A percentile compares a stretch with the other conserved stretches of the same genome.
phyloP scores from a whole-genome alignment of 2,888 invertebrate genomes.

The Diachrysia chrysitis region DNA sequence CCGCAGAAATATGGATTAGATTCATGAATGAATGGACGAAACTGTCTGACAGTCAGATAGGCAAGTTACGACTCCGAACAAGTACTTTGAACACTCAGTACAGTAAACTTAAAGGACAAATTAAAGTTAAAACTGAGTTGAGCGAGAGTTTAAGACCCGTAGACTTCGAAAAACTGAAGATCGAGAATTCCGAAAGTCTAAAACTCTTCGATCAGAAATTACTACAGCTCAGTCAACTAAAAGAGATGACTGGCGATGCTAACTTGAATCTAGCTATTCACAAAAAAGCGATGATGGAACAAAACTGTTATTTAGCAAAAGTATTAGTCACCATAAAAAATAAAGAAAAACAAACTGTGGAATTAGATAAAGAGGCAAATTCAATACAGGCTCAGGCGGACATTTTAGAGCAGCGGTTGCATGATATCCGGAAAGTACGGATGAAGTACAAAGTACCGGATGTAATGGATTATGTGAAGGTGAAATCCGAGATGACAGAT shows the following conservation, averaged over 20 bases:
- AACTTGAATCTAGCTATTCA: conserved; percentile 88
- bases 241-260: conserved; percentile 89
- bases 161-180: conserved; percentile 91
- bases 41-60: conserved; percentile 86
- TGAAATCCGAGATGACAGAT: conserved; percentile 85
- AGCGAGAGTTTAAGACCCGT: conserved; percentile 89
- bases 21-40: conserved; percentile 91
- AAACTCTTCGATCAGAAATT: conserved; percentile 88
- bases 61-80: conserved; percentile 89
- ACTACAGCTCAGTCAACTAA: conserved; percentile 86
- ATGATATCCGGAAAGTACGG: conserved; percentile 77
- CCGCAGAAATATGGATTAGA: conserved; percentile 89
- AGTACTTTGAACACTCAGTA: conserved; percentile 88
- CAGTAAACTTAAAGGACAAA: conserved; percentile 86
- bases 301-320: conserved; percentile 80
- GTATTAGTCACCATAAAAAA: conserved; percentile 78
- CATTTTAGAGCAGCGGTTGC: conserved; percentile 72
- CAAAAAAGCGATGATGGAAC: conserved; percentile 88
- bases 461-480: conserved; percentile 88
- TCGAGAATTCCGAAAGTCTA: conserved; percentile 88
- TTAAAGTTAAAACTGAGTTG: conserved; percentile 88
- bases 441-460: conserved; percentile 87
- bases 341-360: conserved; percentile 77
- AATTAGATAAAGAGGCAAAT: conserved; percentile 79
- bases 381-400: conserved; percentile 79